phyloP scores from a whole-genome alignment of 2,888 invertebrate species.

The Pedicia rivosa region DNA sequence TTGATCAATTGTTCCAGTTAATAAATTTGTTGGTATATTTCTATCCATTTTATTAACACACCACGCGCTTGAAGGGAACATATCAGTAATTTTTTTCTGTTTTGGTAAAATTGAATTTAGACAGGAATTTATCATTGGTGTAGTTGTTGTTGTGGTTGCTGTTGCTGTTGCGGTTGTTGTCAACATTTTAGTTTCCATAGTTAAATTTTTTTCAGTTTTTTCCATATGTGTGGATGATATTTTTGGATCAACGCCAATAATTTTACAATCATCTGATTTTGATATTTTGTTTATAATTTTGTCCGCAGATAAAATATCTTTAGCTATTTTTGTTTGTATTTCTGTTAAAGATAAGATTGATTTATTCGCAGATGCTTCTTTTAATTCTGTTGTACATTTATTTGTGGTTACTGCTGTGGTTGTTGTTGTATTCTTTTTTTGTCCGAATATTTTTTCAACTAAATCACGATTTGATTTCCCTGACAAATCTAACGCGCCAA shows the following conservation, averaged over 20 bases:
- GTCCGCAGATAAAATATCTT: too few species aligned
- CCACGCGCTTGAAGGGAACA: constrained; percentile 3
- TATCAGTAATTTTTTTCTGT: constrained; percentile 3
- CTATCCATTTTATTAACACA: neutral
- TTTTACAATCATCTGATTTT: too few species aligned
- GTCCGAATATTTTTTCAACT: too few species aligned
- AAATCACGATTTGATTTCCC: constrained; percentile 24
- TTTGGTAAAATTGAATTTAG: too few species aligned
- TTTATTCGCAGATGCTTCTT: too few species aligned
- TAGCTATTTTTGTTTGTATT: too few species aligned
- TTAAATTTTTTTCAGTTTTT: neutral
- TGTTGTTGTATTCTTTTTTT: constrained; percentile 13
- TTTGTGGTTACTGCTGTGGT: constrained; percentile 11
- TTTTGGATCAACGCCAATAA: neutral
- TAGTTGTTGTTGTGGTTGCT: constrained; percentile 1
- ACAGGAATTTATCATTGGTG: too few species aligned
- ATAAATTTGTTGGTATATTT: neutral
- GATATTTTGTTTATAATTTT: too few species aligned
- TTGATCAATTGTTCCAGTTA: neutral
- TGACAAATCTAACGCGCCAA: constrained; percentile 38
- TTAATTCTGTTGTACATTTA: too few species aligned
- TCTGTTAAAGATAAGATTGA: too few species aligned
- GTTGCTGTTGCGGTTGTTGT: neutral
- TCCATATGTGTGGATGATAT: neutral
- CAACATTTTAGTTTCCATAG: neutral